Evolutionary conservation across 2,113 vertebrate genomes (phyloP), one percentile per base, ranked within the genome.

Genomic region (Fregata magnificens): DNA sequence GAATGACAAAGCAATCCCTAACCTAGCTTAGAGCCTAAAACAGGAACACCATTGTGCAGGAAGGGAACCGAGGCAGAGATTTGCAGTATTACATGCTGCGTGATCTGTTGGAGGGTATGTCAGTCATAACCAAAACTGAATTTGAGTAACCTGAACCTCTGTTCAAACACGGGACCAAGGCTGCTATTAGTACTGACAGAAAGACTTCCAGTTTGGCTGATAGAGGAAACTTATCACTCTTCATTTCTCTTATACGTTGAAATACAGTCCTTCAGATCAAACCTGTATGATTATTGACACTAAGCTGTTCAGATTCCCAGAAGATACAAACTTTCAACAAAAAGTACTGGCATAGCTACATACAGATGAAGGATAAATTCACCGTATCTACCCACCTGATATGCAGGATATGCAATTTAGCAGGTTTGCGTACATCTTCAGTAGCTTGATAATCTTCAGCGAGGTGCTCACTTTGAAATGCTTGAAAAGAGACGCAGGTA

Each of bases 41-140:
- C 28, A 55, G 34, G 40, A 72, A 16, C 19, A 56, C 13, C 24
- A n/a, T 22, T 0, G 0, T 22, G 9, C 56, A 93, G 40, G 8
- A 91, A 61, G 36, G 16, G 19, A 92, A 42, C 12, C 1, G 1
- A 93, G 16, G 25, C 28, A 93, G 52, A 59, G 32, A 21, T 77
- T 22, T 70, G 10, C 16, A 87, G 44, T 19, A 7, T 65, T 72
- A 45, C 13, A 42, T 7, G 11, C 53, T 84, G 32, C 0, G 0
- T 62, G 71, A 26, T 65, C 55, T 79, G 31, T 42, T 91, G 42
- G 24, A 69, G 25, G 17, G 7, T 56, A 28, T 18, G 12, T 36
- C 82, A 52, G 34, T 56, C 52, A 49, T 82, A 76, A 67, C 28
- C 45, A 79, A 93, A 93, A 69, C 0, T 12, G 7, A 65, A 9